These are phyloP conservation scores for Spatula versicolor DNA, from an alignment of 2,797 vertebrate genomes.

Conservation along the genomic window DNA sequence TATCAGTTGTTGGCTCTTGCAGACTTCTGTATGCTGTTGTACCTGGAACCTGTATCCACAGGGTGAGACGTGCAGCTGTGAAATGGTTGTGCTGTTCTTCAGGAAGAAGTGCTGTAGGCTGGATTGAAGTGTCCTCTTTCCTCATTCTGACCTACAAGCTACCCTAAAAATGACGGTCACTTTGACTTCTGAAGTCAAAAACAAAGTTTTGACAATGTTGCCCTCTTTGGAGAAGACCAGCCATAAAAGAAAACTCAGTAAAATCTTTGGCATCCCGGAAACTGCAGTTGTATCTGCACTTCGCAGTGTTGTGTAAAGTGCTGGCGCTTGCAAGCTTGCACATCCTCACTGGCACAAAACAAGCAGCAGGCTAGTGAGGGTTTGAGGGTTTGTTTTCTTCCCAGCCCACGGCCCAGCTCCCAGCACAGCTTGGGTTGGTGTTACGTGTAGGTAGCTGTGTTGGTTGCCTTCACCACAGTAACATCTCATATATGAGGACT, in stretches of 20 bases:
- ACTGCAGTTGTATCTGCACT: neutral
- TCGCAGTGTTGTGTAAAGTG: neutral
- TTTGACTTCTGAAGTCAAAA: neutral
- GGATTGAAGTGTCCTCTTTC: neutral
- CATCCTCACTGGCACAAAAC: neutral
- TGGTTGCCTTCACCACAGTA: neutral
- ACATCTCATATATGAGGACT: neutral
- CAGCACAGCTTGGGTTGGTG: neutral
- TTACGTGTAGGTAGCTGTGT: fast-evolving
- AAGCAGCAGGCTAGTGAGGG: neutral
- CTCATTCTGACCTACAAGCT: neutral
- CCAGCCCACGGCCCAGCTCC: neutral
- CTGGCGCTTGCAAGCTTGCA: neutral
- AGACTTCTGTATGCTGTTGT: neutral
- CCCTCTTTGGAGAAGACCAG: neutral
- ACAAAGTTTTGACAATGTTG: neutral
- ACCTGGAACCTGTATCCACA: neutral
- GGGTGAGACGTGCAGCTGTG: neutral
- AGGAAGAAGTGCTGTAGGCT: neutral
- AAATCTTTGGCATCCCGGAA: neutral
- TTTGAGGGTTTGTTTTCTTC: neutral
- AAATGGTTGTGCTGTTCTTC: neutral
- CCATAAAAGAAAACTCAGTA: neutral
- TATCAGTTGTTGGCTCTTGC: neutral
- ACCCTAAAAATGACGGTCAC: neutral